Evolutionary conservation across 2,797 vertebrate genomes (phyloP), one percentile per base, ranked within the genome.

Genomic region (Corythornis leucogaster): DNA sequence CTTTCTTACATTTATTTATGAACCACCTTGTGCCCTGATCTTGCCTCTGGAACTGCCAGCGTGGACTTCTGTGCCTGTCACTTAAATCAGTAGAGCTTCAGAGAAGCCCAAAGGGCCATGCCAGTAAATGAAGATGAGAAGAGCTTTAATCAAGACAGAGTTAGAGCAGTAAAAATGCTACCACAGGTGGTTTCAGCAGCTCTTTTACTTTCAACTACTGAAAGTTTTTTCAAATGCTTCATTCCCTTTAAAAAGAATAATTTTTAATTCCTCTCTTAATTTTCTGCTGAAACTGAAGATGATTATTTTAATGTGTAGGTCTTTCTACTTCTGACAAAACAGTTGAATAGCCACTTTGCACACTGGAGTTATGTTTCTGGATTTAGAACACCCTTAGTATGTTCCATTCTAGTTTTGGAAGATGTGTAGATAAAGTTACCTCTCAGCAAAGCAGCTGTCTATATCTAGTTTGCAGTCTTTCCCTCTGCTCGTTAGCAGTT

Each of bases 1-100:
- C 21, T 86, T 90, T 92, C 64, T 59, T 94, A 68, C n/a, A 87
- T 85, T 88, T 89, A 91, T 93, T 95, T 92, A 71, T 93, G 64
- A 92, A 66, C 50, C 8, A 87, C 20, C 42, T 40, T 74, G 35
- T 86, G 83, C 91, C 75, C 38, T 68, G 80, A 88, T 90, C 80
- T 86, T 96, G 68, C 87, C 78, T 93, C 77, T 35, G 61, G 85
- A 86, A 88, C 71, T 95, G 38, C 68, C 77, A 62, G 19, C 1
- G 1, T 61, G 24, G 77, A 64, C 30, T 77, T 90, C 70, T 74
- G 31, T 64, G 61, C 57, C 45, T 93, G 80, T 88, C 75, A 71
- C 50, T 91, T 91, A 88, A 90, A 90, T 84, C 13, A 46, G 63
- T 25, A 62, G 26, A 43, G 31, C 42, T 95, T 89, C 59, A 54